phyloP scores from a whole-genome alignment of 2,888 invertebrate species.

The Hipparchia semele region DNA sequence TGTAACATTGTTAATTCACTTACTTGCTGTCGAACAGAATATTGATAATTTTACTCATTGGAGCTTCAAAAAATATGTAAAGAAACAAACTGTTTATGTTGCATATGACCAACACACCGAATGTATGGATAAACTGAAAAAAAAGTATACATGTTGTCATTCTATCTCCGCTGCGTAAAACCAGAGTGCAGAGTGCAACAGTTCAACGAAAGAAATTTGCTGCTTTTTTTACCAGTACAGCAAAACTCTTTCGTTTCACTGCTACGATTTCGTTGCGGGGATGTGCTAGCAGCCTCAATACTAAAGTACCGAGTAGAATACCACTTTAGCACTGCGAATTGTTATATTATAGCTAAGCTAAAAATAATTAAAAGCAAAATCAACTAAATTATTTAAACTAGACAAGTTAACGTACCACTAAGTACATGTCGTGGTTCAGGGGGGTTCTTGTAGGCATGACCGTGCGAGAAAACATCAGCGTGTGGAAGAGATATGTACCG shows the following conservation, averaged over 20 bases:
- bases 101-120: slow-evolving; percentile 11
- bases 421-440: slow-evolving; percentile 9
- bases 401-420: slow-evolving; percentile 33
- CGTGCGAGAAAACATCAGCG: slow-evolving; percentile 37
- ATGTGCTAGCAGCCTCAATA: too few species aligned
- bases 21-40: neutral
- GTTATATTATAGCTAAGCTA: too few species aligned
- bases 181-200: too few species aligned
- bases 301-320: too few species aligned
- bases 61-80: slow-evolving; percentile 27
- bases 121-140: slow-evolving; percentile 25
- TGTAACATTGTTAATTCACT: neutral
- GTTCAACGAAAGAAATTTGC: too few species aligned
- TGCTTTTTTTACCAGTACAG: too few species aligned
- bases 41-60: slow-evolving; percentile 22
- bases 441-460: slow-evolving; percentile 33
- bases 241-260: too few species aligned
- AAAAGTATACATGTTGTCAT: neutral
- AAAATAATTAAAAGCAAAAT: neutral
- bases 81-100: slow-evolving; percentile 16
- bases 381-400: neutral
- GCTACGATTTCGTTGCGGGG: too few species aligned
- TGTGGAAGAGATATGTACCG: slow-evolving; percentile 38
- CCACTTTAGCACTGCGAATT: too few species aligned
- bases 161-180: too few species aligned